Evolutionary conservation across 2,888 invertebrate genomes (phyloP), one percentile per base, ranked within the genome.

Genomic region (Agonopterix subpropinquella): DNA sequence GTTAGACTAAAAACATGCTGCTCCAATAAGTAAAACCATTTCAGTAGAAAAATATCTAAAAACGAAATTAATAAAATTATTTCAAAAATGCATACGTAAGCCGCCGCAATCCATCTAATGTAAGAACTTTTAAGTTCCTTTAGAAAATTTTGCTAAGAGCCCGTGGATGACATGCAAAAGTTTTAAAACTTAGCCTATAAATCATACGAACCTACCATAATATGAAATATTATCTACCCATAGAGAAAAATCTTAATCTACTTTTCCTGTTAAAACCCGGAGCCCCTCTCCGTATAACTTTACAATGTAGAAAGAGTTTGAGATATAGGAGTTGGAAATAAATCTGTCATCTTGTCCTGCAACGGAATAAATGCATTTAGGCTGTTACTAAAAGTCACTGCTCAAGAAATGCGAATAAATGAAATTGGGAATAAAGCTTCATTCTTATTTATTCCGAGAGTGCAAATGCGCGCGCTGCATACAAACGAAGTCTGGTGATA

Each of bases 101-200:
- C 37, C 36, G 28, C 36, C 47, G 35, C 70, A 74, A 75, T 79
- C 72, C 69, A 66, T 71, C 76, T 80, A 77, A 81, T 74, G 80
- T 78, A 78, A 77, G 78, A 82, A 81, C 74, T 80, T 81, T 76
- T 77, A 82, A 81, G 73, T 80, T 83, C 66, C 77, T 73, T 76
- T 73, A 70, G 70, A 73, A 79, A 78, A 77, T 70, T 75, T 74
- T 59, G 66, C 73, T 69, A 71, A 72, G 76, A 80, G 67, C 77
- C 76, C 73, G 77, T 73, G 68, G 82, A 85, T 85, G 86, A 84
- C 84, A 86, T 83, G 82, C 80, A 70, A 69, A 86, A 85, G 71
- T 85, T 84, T 63, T 59, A 54, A 58, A 82, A 85, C 75, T 86
- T 82, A 68, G 69, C 78, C 84, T 80, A 84, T 84, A 85, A 85